Conservation (phyloP, 1,140 invertebrate genomes). For the Diabrotica undecimpunctata region DNA sequence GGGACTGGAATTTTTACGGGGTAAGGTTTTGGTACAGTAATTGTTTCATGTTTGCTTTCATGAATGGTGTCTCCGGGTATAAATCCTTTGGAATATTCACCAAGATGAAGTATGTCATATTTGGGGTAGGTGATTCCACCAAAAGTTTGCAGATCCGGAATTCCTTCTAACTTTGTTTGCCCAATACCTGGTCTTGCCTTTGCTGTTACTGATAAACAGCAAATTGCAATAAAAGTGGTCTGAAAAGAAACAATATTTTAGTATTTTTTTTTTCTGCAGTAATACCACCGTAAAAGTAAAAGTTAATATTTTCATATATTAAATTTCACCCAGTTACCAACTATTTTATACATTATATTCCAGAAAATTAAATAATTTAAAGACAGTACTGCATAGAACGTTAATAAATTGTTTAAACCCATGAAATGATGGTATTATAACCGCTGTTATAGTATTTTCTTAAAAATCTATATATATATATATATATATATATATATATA, state of each 20-base stretch:
- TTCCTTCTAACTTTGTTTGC: slow-evolving; percentile 27
- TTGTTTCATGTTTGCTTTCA: slow-evolving; percentile 31
- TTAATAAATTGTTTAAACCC: no score
- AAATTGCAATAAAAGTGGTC: slow-evolving; percentile 30
- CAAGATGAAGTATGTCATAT: slow-evolving; percentile 35
- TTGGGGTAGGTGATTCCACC: slow-evolving; percentile 35
- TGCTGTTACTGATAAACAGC: slow-evolving; percentile 27
- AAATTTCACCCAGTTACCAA: no score
- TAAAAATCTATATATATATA: no score
- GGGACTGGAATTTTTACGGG: slow-evolving; percentile 40
- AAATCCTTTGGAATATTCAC: slow-evolving; percentile 33
- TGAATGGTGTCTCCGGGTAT: slow-evolving; percentile 37
- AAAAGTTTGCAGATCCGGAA: slow-evolving; percentile 33
- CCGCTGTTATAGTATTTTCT: no score
- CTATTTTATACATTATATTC: no score
- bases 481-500: no score
- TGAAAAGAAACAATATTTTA: slow-evolving; percentile 7
- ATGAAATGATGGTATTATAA: no score
- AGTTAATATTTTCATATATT: no score
- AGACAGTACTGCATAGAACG: no score
- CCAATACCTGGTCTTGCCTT: slow-evolving; percentile 25
- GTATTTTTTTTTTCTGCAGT: no score
- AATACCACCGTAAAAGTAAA: no score
- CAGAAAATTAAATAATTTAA: no score
- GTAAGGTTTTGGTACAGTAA: slow-evolving; percentile 41